These are phyloP conservation scores for Thryonomys swinderianus DNA, from an alignment of 2,113 vertebrate species.

Conservation along the genomic window DNA sequence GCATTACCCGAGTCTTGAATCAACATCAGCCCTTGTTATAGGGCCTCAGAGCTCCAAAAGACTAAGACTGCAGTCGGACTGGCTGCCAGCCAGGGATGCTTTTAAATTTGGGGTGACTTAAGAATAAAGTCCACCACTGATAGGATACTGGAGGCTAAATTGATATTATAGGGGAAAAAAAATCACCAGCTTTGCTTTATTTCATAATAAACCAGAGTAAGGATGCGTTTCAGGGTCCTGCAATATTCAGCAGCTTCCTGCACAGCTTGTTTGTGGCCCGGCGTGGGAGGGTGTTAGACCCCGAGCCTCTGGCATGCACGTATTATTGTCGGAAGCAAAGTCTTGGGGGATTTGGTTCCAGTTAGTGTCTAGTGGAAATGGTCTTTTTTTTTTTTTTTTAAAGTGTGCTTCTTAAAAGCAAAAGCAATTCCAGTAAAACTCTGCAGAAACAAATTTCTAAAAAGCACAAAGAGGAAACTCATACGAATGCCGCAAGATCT, in stretches of 20 bases:
- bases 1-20: neutral
- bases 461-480: neutral
- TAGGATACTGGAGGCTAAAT: neutral
- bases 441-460: neutral
- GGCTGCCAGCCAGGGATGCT: neutral
- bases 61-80: neutral
- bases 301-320: neutral
- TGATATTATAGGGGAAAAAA: neutral
- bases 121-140: neutral
- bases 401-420: neutral
- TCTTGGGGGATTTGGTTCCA: neutral
- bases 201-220: neutral
- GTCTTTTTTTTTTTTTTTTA: neutral
- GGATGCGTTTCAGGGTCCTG: neutral
- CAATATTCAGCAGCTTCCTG: neutral
- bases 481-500: neutral
- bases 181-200: neutral
- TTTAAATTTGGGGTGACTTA: neutral
- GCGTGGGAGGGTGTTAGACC: neutral
- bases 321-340: neutral
- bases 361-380: neutral
- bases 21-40: neutral
- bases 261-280: neutral
- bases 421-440: neutral
- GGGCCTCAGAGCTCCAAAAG: neutral